Percentiles rank a stretch among this genome's conserved stretches.
Evolutionary conservation across 2,113 vertebrate species (phyloP).

Genomic region (Tyto alba): DNA sequence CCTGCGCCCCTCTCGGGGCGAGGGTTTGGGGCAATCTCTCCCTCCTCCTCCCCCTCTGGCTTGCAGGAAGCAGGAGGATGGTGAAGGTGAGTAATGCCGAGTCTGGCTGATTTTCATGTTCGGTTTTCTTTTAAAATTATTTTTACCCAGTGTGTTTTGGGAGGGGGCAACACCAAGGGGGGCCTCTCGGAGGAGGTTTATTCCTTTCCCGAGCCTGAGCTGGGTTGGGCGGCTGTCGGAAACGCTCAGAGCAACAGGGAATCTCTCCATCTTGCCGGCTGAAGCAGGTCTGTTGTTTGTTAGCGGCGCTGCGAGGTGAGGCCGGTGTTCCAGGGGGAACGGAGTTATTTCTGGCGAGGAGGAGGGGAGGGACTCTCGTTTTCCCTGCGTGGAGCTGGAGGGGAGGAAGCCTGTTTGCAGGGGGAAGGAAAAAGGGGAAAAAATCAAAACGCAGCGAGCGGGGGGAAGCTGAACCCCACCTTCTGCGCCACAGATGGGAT

Average conservation of each 20-base stretch:
- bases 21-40: no score
- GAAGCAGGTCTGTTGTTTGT: not conserved
- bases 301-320: not conserved
- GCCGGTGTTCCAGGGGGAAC: not conserved
- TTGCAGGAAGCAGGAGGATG: not conserved
- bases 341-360: not conserved
- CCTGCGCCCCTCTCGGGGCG: not conserved
- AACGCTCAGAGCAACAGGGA: not conserved
- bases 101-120: not conserved
- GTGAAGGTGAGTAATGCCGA: not conserved
- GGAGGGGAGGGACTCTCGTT: not conserved
- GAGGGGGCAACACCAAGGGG: no score
- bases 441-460: not conserved
- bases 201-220: not conserved
- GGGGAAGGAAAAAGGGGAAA: not conserved
- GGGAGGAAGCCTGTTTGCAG: not conserved
- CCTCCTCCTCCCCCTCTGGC: not conserved
- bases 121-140: not conserved
- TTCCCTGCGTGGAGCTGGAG: not conserved
- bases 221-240: not conserved
- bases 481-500: not conserved
- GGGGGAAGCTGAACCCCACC: not conserved
- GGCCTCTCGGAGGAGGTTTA: not conserved
- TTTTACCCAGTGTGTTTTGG: not conserved
- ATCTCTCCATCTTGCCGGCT: not conserved